Evolutionary conservation across 2,888 invertebrate species (phyloP), one percentile per base, ranked within the genome.

Genomic region (Idaea biselata): DNA sequence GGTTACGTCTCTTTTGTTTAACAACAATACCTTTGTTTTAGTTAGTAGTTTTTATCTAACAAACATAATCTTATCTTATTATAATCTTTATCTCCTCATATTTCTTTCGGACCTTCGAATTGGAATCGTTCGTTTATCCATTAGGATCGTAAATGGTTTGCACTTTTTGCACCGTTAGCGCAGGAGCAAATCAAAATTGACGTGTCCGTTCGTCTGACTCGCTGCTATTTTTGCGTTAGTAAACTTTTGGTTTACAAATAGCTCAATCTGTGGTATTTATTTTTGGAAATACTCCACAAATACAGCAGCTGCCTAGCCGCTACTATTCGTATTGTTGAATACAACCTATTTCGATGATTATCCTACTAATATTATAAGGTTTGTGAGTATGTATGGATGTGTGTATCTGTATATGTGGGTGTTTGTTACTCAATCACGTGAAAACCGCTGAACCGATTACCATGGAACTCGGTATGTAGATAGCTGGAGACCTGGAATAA

Each of bases 181-280:
- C 55, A 61, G 70, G 59, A 66, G 66, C 71, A 75, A 82, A 81
- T 81, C 77, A 77, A 80, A 80, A 81, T 67, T 76, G 80, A 79
- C 79, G 71, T 74, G 71, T 79, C 78, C 76, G 76, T 79, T 77
- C 76, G 76, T 74, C 73, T 69, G 63, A 66, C 72, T 74, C 73
- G 68, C 68, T 72, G 72, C 72, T 60, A 70, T 74, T 74, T 64
- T 67, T 61, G 66, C 60, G 63, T 64, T n/a, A 33, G 64, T 67
- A 62, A 73, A 71, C 67, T 75, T 73, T 72, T 61, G 66, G 61
- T 65, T 74, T 64, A 68, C 68, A 70, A 25, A 69, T 65, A 63
- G 70, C 64, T 71, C 66, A 71, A 65, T 74, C 75, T 72, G 67
- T 62, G 58, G 69, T 68, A 62, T 70, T 62, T 75, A 72, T 76